Evolutionary conservation across 2,113 vertebrate species (phyloP), one percentile per base, ranked within the genome.

Genomic region (Lophius piscatorius): DNA sequence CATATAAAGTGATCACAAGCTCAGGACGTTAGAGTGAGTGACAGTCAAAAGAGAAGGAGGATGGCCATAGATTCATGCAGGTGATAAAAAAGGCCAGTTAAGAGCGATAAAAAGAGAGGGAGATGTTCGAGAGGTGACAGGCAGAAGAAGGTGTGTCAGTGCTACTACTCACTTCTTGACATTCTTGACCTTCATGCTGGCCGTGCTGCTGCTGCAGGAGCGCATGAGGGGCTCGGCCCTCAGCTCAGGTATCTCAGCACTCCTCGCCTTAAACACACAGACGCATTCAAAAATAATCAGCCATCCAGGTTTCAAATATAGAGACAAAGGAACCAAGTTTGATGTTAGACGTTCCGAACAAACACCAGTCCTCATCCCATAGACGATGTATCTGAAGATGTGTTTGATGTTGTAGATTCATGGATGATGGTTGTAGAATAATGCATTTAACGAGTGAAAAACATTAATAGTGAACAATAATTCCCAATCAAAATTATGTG

Each of bases 161-260:
- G 46, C 6, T 41, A 24, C 10, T 26, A 90, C 96, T 95, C 90
- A 99, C 97, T 97, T 99, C 88, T 98, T 99, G 23, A 97, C 92
- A 9, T 96, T 95, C 87, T 98, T 99, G 75, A 99, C 94, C 81
- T 99, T 99, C 94, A 97, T 98, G 80, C 96, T 98, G 21, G 96
- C 96, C 1, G 96, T 97, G 83, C 92, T 96, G 89, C 92, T 96
- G 89, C 94, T 91, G 33, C 94, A 93, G 3, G 95, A 92, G 17
- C 96, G 92, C 55, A 97, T 92, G 2, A 94, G 90, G 33, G 94
- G 79, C 63, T 98, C 96, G 9, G 92, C 84, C 4, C 92, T 78
- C 61, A 98, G 90, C 76, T 97, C 95, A 0, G 95, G 95, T 63
- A 99, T 92, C 58, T 99, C 96, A 0, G 97, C 97, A n/a, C 97